A percentile compares a stretch with the other conserved stretches of the same genome.
These are phyloP conservation scores for Gallinago stenura DNA, from an alignment of 2,797 vertebrate genomes.

Conservation along the genomic window DNA sequence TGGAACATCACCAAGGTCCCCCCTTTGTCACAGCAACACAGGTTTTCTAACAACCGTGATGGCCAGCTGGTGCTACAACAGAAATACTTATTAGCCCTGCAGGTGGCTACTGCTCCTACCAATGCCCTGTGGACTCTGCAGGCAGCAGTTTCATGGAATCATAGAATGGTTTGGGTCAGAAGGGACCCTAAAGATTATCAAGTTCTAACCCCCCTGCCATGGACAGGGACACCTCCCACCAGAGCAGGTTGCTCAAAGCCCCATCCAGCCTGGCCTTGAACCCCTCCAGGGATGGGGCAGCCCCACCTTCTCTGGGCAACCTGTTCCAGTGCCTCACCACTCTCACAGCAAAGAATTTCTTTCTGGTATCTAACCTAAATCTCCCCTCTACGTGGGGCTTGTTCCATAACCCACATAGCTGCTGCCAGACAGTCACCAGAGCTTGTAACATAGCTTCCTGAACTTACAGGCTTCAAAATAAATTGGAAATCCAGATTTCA, in stretches of 20 bases:
- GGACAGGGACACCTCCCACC: too few species aligned
- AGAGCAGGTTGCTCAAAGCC: too few species aligned
- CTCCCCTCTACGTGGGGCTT: not conserved
- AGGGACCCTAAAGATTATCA: too few species aligned
- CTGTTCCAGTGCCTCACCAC: too few species aligned
- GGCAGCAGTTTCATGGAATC: not conserved
- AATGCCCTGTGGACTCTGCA: fast-evolving
- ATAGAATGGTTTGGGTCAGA: too few species aligned
- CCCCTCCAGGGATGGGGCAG: too few species aligned
- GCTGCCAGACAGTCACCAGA: not conserved
- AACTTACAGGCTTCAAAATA: not conserved
- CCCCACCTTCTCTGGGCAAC: too few species aligned
- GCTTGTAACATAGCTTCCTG: not conserved
- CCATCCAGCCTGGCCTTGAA: too few species aligned
- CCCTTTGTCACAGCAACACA: not conserved
- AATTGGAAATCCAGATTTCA: not conserved
- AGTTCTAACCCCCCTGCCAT: too few species aligned
- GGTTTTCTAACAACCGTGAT: not conserved
- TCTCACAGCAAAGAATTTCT: too few species aligned
- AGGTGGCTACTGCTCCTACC: not conserved
- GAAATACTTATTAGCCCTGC: fast-evolving
- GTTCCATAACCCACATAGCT: not conserved
- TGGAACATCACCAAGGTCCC: not conserved
- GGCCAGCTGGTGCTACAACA: not conserved
- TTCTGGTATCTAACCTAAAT: too few species aligned